These are phyloP conservation scores for Himantopus leucocephalus DNA, from an alignment of 2,113 vertebrate genomes.

Conservation along the genomic window DNA sequence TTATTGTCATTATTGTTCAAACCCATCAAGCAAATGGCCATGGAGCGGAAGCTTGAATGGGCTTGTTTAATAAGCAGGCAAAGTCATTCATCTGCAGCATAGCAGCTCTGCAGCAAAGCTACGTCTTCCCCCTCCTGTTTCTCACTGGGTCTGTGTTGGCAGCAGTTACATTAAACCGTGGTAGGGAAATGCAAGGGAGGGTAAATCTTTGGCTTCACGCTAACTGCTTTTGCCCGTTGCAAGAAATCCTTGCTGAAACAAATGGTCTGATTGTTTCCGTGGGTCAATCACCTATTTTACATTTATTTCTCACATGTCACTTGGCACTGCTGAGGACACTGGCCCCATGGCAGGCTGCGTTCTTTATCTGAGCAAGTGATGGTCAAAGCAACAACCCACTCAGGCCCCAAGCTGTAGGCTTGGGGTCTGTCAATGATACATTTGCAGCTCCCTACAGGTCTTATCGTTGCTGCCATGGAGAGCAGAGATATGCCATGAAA, in stretches of 20 bases:
- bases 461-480: background rate
- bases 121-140: background rate
- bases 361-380: background rate
- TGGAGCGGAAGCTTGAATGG: conserved; percentile 57
- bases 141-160: background rate
- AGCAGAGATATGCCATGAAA: background rate
- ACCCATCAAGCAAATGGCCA: conserved; percentile 47
- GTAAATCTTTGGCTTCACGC: background rate
- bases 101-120: conserved; percentile 3
- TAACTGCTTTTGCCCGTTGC: background rate
- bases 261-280: background rate
- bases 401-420: background rate
- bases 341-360: background rate
- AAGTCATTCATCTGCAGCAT: conserved; percentile 56
- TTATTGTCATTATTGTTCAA: conserved; percentile 66
- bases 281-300: background rate
- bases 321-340: background rate
- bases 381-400: background rate
- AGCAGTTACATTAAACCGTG: background rate
- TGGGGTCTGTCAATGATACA: background rate
- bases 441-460: background rate
- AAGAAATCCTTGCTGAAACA: background rate
- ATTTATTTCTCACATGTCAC: background rate
- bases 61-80: conserved; percentile 59
- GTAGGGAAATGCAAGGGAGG: background rate